A percentile compares a stretch with the other conserved stretches of the same genome.
Evolutionary conservation across 1,140 invertebrate species (phyloP).

Genomic region (Ridgeia piscesae): DNA sequence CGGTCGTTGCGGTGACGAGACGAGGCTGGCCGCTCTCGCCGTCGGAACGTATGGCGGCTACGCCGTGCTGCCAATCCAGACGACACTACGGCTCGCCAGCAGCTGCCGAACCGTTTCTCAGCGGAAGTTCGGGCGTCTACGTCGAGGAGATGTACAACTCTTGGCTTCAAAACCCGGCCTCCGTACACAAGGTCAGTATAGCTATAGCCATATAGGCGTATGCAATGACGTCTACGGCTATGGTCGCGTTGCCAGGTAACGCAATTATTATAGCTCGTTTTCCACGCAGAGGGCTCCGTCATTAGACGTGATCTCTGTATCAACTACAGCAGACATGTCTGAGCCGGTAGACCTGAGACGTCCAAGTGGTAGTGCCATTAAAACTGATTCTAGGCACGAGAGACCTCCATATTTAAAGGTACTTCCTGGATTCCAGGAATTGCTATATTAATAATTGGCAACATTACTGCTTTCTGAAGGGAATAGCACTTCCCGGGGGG

Average conservation of each 20-base stretch:
- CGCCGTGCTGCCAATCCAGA: background rate
- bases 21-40: background rate
- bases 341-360: background rate
- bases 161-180: constrained; percentile 91
- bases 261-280: background rate
- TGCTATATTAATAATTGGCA: background rate
- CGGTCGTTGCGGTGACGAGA: background rate
- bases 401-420: background rate
- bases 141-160: constrained; percentile 99
- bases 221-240: background rate
- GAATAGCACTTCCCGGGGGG: too few relatives aligned
- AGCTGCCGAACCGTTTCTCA: constrained; percentile 60
- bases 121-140: constrained; percentile 80
- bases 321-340: background rate
- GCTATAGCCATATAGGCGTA: too few relatives aligned
- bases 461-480: too few relatives aligned
- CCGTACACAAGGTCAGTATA: constrained; percentile 88
- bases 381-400: background rate
- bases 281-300: background rate
- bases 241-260: background rate
- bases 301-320: background rate
- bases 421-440: background rate
- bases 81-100: constrained; percentile 29
- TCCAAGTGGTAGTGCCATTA: background rate
- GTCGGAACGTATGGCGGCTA: background rate